phyloP scores from a whole-genome alignment of 2,797 vertebrate genomes.

The Odontamblyopus rebecca region DNA sequence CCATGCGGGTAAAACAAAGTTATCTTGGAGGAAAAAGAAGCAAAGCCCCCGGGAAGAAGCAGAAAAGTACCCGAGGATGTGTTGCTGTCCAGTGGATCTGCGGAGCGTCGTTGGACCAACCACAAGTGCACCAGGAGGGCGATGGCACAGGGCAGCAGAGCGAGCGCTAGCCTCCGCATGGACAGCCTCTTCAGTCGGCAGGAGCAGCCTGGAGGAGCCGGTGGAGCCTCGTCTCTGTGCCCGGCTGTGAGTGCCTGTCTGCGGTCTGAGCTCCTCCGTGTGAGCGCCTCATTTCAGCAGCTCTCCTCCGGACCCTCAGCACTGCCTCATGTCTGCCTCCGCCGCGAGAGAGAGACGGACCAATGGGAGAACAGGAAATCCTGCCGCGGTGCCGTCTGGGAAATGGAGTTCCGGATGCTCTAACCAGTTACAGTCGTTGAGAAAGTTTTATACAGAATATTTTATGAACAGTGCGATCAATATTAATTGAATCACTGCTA shows the following conservation, averaged over 20 bases:
- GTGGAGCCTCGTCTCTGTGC: constrained; percentile 41
- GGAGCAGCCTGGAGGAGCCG: constrained; percentile 53
- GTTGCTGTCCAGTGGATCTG: constrained; percentile 68
- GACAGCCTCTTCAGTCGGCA: constrained; percentile 75
- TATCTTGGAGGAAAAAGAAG: constrained; percentile 26
- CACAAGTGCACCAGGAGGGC: constrained; percentile 90
- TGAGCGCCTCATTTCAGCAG: constrained; percentile 49
- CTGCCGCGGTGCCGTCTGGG: constrained; percentile 58
- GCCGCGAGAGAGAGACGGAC: constrained; percentile 49
- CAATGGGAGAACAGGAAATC: constrained; percentile 60
- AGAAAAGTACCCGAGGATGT: constrained; percentile 69
- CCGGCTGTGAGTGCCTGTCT: constrained; percentile 39
- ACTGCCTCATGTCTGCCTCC: constrained; percentile 65
- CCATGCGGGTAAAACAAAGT: constrained; percentile 50
- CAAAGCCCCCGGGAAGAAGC: constrained; percentile 11
- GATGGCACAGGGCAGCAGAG: constrained; percentile 87
- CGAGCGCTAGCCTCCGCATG: constrained; percentile 89
- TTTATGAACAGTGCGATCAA: not conserved
- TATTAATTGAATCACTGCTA: not conserved
- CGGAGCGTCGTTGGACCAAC: constrained; percentile 77
- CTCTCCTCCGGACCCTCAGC: constrained; percentile 52
- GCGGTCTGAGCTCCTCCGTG: constrained; percentile 42
- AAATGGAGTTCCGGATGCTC: constrained; percentile 48
- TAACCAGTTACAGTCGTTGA: not conserved
- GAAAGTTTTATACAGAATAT: not conserved